Percentiles rank a stretch among this genome's conserved stretches.
Conservation (phyloP, 2,113 vertebrate genomes). For the Phrynosoma blainvillii region DNA sequence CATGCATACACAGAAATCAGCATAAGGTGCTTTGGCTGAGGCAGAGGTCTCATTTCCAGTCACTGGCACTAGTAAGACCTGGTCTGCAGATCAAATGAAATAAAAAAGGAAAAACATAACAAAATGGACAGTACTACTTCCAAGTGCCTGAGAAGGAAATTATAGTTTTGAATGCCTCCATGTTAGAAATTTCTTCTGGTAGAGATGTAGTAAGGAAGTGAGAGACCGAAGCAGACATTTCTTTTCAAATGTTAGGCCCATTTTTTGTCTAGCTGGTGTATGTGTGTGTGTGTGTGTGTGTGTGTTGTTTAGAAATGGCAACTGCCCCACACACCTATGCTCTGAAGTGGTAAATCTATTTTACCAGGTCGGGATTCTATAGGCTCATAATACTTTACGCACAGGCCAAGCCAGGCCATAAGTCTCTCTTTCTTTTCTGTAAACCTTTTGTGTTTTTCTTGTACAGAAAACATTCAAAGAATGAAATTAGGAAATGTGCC, state of each 20-base stretch:
- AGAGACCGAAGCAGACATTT: neutral
- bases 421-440: neutral
- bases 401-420: neutral
- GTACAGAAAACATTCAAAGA: neutral
- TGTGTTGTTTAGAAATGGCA: neutral
- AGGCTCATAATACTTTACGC: neutral
- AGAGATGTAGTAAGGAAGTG: neutral
- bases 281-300: too few species aligned
- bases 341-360: conserved; percentile 9
- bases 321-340: neutral
- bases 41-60: neutral
- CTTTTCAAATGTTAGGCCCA: neutral
- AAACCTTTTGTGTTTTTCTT: neutral
- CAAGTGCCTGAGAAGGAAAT: neutral
- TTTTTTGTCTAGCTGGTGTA: neutral
- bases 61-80: neutral
- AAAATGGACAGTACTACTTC: neutral
- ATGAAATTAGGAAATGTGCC: neutral
- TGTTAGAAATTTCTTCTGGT: neutral
- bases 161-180: neutral
- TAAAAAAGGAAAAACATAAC: neutral
- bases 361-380: neutral
- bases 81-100: neutral
- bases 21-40: neutral
- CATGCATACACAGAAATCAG: neutral